Base-by-base conservation (phyloP, 2,113 vertebrate species). In the Jaculus jaculus region DNA sequence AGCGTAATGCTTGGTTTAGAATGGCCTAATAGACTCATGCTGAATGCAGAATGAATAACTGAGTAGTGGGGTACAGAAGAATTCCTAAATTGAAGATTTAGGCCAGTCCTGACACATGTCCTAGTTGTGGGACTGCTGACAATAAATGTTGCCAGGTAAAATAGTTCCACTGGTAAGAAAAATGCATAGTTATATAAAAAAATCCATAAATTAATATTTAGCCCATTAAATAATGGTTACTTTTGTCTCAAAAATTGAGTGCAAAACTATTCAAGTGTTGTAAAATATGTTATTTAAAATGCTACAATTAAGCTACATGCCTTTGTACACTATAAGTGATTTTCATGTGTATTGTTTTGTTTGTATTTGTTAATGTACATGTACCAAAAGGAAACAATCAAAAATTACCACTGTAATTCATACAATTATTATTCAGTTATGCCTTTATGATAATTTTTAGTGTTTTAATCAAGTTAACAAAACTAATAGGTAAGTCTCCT, bases 341-440 rank as follows among this genome's bases (percentile, higher is more conserved):
- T 87, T 0, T 0, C 24, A 37, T 71, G 8, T 63, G 3, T 24
- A 54, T 81, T 78, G 28, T 58, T 47, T 34, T 71, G 63, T 8
- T 63, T 74, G 87, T 91, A 8, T 74, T 74, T 54, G 91, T 95
- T 91, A 87, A 84, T 79, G 82, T 47, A 34, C 24, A 0, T 65
- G 54, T 30, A 90, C 69, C 28, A 79, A 84, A 37, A 89, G 39
- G 77, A 93, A 93, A 72, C 58, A 60, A 79, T 30, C 23, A 61
- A 74, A 94, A 94, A 93, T 78, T 60, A 47, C 63, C 68, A 37
- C 77, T 89, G 83, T 66, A 94, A 92, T 84, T 89, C 65, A 34
- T 10, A 80, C 74, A 8, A 80, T 93, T 96, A 82, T 23, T 71
- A 37, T 71, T 79, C 21, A 51, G 11, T 87, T 69, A 80, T 24